A percentile compares a stretch with the other conserved stretches of the same genome.
Conservation (phyloP, 2,888 invertebrate genomes). For the Minunthozetes semirufus region DNA sequence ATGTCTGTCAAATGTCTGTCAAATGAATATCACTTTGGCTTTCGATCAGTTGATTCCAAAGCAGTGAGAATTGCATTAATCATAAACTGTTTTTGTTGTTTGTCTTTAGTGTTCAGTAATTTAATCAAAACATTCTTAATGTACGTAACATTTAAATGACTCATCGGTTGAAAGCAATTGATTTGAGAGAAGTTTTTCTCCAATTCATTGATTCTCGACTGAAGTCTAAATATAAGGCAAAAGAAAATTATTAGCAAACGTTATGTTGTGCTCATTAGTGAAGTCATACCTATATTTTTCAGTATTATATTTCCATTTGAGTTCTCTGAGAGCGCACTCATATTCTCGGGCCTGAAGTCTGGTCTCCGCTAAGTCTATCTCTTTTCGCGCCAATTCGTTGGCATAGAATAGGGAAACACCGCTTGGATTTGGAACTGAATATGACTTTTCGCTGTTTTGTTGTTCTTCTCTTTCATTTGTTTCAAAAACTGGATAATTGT, state of each 20-base stretch:
- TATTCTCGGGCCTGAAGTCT: conserved; percentile 33
- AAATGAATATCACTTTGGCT: not conserved
- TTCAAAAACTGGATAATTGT: not conserved
- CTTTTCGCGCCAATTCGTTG: conserved; percentile 38
- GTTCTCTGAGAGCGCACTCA: conserved; percentile 36
- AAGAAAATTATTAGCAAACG: not conserved
- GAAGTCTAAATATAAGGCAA: conserved; percentile 30
- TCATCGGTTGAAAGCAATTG: not conserved
- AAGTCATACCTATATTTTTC: conserved; percentile 36
- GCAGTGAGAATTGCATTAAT: conserved; percentile 37
- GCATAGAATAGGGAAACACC: conserved; percentile 36
- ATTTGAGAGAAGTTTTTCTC: conserved; percentile 20
- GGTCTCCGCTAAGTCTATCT: conserved; percentile 34
- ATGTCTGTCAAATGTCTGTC: too few relatives aligned
- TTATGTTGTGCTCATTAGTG: not conserved
- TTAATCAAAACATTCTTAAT: conserved; percentile 35
- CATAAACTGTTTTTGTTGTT: conserved; percentile 36
- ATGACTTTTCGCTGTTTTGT: not conserved
- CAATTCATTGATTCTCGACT: conserved; percentile 32
- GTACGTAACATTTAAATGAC: conserved; percentile 36
- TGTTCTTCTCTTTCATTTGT: not conserved
- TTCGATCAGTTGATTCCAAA: conserved; percentile 8
- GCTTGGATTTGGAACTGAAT: not conserved
- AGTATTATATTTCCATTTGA: conserved; percentile 37
- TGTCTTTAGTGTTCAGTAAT: conserved; percentile 37